A percentile compares a stretch with the other conserved stretches of the same genome.
Conservation (phyloP, 2,888 invertebrate species). For the Hirtodrosophila trivittata region DNA sequence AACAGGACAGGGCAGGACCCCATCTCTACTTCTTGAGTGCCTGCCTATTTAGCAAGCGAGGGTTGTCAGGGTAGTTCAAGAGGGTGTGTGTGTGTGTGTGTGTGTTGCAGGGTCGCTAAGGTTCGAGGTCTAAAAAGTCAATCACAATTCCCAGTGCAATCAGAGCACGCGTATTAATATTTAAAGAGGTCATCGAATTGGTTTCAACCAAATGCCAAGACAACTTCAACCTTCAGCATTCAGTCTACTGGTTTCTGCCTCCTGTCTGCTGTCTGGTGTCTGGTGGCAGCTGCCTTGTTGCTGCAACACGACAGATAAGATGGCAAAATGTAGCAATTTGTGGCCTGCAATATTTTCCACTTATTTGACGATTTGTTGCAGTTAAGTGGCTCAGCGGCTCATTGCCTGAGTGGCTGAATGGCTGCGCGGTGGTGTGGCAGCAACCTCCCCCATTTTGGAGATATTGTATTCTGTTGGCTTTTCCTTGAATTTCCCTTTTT, state of each 20-base stretch:
- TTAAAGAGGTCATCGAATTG: constrained; percentile 82
- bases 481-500: constrained; percentile 48
- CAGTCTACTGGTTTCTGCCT: not conserved
- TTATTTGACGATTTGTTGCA: constrained; percentile 74
- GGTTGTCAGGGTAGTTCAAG: constrained; percentile 30
- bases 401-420: constrained; percentile 8
- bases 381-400: constrained; percentile 52
- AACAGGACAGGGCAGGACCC: no score
- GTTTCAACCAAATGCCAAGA: constrained; percentile 33
- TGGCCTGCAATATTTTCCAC: constrained; percentile 77
- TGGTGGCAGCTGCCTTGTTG: constrained; percentile 5
- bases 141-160: constrained; percentile 83
- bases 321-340: constrained; percentile 57
- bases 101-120: not conserved
- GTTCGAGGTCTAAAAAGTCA: constrained; percentile 78
- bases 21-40: not conserved
- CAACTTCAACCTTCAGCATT: not conserved
- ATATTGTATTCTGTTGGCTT: constrained; percentile 29
- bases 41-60: constrained; percentile 40
- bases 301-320: constrained; percentile 60
- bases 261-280: not conserved
- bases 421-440: not conserved
- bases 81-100: constrained; percentile 25
- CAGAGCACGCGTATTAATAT: constrained; percentile 82
- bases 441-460: constrained; percentile 15